Conservation (phyloP, 2,113 vertebrate genomes). For the Bubo blakistoni region DNA sequence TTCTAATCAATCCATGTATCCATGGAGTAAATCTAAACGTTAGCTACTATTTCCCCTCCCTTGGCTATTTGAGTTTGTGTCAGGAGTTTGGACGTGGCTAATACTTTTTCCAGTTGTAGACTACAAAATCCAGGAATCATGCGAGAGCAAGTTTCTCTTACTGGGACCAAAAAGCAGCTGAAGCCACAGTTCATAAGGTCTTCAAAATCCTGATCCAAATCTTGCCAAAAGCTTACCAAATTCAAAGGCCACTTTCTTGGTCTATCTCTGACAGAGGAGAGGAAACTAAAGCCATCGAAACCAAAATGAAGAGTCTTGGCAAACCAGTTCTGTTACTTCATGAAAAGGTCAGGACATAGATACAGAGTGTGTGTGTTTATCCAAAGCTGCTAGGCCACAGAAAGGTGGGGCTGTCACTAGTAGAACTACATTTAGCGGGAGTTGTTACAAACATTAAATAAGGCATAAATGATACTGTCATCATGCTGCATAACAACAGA, state of each 20-base stretch:
- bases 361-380: neutral
- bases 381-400: neutral
- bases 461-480: too few relatives aligned
- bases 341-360: neutral
- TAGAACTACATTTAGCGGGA: neutral
- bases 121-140: neutral
- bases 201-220: neutral
- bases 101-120: neutral
- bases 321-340: constrained; percentile 11
- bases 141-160: neutral
- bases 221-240: neutral
- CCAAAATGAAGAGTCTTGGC: neutral
- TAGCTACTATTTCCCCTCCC: neutral
- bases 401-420: neutral
- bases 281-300: neutral
- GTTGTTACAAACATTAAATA: neutral
- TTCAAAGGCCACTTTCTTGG: neutral
- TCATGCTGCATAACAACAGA: neutral
- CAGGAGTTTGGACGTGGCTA: neutral
- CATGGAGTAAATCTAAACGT: neutral
- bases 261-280: neutral
- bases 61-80: neutral
- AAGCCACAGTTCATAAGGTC: neutral
- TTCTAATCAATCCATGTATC: neutral
- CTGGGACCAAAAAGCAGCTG: neutral